Conservation (phyloP, 2,113 vertebrate species). For the Tonatia bakeri region DNA sequence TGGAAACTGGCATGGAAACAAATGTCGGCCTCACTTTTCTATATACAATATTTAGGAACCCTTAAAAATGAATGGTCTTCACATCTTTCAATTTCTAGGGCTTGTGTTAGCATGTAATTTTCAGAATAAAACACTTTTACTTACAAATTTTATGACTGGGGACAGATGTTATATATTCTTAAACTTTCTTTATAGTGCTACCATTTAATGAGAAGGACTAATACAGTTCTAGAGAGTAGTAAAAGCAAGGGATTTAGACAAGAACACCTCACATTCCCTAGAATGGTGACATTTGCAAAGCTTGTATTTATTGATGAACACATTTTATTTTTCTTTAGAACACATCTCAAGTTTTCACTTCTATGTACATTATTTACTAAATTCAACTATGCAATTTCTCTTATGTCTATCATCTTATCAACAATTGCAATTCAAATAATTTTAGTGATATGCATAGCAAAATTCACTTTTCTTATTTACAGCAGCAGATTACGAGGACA, state of each 20-base stretch:
- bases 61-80: not conserved
- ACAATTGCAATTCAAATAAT: not conserved
- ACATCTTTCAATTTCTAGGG: not conserved
- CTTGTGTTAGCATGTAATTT: not conserved
- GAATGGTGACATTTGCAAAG: not conserved
- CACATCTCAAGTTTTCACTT: not conserved
- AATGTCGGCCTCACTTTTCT: not conserved
- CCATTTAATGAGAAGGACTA: not conserved
- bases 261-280: not conserved
- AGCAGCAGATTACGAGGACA: not conserved
- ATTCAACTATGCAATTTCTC: not conserved
- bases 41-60: not conserved
- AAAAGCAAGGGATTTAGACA: not conserved
- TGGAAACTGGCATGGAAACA: not conserved
- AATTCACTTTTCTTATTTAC: not conserved
- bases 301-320: not conserved
- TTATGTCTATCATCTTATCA: not conserved
- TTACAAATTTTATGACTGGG: not conserved
- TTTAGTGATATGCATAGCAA: not conserved
- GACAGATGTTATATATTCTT: not conserved
- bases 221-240: not conserved
- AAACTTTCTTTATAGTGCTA: not conserved
- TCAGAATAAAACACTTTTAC: not conserved
- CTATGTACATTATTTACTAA: not conserved
- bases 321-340: not conserved